These are phyloP conservation scores for Onychomys leucogaster DNA, from an alignment of 2,797 vertebrate genomes.

Conservation along the genomic window DNA sequence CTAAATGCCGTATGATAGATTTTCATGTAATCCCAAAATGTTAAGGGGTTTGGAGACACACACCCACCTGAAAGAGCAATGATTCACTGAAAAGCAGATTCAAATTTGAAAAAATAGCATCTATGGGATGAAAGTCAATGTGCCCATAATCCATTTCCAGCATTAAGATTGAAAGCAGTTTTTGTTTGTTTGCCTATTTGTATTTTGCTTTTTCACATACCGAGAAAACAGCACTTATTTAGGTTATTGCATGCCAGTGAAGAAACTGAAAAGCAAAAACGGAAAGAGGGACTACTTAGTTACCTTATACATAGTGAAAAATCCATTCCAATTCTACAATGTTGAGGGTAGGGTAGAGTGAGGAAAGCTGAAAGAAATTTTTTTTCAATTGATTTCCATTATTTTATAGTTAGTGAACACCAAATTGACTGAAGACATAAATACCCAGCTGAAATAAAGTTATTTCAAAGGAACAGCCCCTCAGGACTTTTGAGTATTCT, in stretches of 20 bases:
- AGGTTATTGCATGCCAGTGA: neutral
- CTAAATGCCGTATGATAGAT: neutral
- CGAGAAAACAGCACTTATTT: neutral
- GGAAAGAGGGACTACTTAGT: neutral
- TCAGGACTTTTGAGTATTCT: neutral
- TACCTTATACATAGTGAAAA: constrained; percentile 4
- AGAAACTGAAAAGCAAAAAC: constrained; percentile 12
- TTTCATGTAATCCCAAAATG: neutral
- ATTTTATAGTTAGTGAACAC: neutral
- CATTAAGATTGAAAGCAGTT: neutral
- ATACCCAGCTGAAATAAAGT: neutral
- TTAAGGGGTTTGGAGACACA: neutral
- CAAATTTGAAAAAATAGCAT: neutral
- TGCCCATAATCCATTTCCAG: neutral
- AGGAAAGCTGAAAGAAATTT: constrained; percentile 13
- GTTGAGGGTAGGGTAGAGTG: neutral
- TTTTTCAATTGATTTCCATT: constrained; percentile 39
- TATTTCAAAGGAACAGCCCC: neutral
- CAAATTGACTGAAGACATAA: neutral
- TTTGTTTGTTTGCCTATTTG: neutral
- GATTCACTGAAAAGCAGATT: neutral
- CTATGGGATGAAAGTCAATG: neutral
- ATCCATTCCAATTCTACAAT: neutral
- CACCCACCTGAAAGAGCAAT: neutral
- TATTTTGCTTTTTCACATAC: neutral